Percentiles rank a stretch among this genome's conserved stretches.
These are phyloP conservation scores for Scaptomyza parva DNA, from an alignment of 2,888 invertebrate species.

Conservation along the genomic window DNA sequence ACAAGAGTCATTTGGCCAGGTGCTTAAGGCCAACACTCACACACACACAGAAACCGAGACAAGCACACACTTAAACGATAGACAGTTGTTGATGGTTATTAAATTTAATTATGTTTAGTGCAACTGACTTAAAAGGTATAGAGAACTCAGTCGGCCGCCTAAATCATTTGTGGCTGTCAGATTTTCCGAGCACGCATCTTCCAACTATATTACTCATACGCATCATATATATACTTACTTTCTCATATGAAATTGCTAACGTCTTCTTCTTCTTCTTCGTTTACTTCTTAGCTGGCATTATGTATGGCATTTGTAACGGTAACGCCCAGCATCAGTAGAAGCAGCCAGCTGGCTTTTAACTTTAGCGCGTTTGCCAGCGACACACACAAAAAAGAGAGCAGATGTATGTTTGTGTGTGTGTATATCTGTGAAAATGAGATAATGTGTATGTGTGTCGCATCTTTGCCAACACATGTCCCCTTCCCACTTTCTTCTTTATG, in stretches of 20 bases:
- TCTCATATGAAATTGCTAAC: conserved; percentile 6
- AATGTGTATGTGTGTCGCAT: conserved; percentile 79
- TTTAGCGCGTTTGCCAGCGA: conserved; percentile 66
- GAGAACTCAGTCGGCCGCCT: conserved; percentile 26
- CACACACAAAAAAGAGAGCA: conserved; percentile 30
- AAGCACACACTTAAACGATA: neutral
- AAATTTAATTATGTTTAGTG: conserved; percentile 70
- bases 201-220: conserved; percentile 38
- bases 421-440: conserved; percentile 76
- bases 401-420: too few species aligned
- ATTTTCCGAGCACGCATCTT: conserved; percentile 27
- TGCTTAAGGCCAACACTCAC: conserved; percentile 7
- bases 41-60: neutral
- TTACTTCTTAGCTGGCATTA: conserved; percentile 33
- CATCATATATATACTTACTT: conserved; percentile 22
- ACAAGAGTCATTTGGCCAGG: conserved; percentile 4
- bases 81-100: conserved; percentile 40
- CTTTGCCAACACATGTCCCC: conserved; percentile 12
- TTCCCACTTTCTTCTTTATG: conserved; percentile 9
- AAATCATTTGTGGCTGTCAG: conserved; percentile 64
- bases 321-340: conserved; percentile 22
- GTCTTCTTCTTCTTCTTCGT: conserved; percentile 10
- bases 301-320: conserved; percentile 42
- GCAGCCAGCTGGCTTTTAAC: conserved; percentile 68
- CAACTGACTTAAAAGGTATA: conserved; percentile 20